Evolutionary conservation across 2,888 invertebrate species (phyloP).

Genomic region (Drosophila siamana): DNA sequence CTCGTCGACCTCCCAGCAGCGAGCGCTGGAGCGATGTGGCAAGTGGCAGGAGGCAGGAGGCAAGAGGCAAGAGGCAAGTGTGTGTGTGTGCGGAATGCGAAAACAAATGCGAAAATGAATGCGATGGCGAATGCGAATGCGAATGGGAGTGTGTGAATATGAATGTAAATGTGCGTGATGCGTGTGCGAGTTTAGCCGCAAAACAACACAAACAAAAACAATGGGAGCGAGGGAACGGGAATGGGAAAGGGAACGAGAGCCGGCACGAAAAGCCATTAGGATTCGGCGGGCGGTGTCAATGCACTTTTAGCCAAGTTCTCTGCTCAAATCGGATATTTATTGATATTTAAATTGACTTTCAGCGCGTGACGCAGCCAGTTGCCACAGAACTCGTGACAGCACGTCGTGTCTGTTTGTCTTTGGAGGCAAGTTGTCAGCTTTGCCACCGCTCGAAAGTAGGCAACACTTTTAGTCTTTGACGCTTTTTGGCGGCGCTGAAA

Average conservation of each 20-base stretch:
- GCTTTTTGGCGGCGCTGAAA: too few relatives aligned
- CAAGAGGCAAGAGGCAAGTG: too few relatives aligned
- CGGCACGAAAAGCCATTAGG: slow-evolving; percentile 57
- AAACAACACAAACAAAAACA: slow-evolving; percentile 22
- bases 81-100: slow-evolving; percentile 12
- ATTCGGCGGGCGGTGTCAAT: slow-evolving; percentile 54
- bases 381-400: background rate
- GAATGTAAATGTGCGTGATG: slow-evolving; percentile 1
- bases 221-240: slow-evolving; percentile 4
- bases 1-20: background rate
- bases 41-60: too few relatives aligned
- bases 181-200: slow-evolving; percentile 16
- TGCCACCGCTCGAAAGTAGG: too few relatives aligned
- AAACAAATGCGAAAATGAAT: slow-evolving; percentile 2
- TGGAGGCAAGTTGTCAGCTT: too few relatives aligned
- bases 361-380: slow-evolving; percentile 7
- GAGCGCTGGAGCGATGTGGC: background rate
- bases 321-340: slow-evolving; percentile 37
- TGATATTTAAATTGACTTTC: slow-evolving; percentile 54
- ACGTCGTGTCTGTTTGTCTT: background rate
- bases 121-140: slow-evolving; percentile 5
- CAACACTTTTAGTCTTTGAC: too few relatives aligned
- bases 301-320: slow-evolving; percentile 42
- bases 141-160: background rate
- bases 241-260: slow-evolving; percentile 4